phyloP scores from a whole-genome alignment of 2,797 vertebrate genomes.

The Hyperoplus lanceolatus region DNA sequence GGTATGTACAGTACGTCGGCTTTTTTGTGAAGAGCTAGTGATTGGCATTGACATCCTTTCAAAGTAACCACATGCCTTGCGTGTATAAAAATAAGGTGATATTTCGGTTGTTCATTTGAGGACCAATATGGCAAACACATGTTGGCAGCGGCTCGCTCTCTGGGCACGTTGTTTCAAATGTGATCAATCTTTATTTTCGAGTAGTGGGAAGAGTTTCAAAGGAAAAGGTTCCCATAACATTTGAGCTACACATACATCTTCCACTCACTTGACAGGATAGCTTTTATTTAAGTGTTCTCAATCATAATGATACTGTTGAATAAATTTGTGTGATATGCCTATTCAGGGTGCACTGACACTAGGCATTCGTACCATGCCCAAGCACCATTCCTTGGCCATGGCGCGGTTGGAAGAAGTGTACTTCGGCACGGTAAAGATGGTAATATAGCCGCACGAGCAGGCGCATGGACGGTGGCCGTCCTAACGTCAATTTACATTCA shows the following conservation, averaged over 20 bases:
- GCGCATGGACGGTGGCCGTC: no score
- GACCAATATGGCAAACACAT: slow-evolving; percentile 91
- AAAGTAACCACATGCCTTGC: slow-evolving; percentile 51
- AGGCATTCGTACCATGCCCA: background rate
- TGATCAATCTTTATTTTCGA: slow-evolving; percentile 85
- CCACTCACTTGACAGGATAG: slow-evolving; percentile 85
- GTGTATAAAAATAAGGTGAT: slow-evolving; percentile 68
- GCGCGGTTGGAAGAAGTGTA: no score
- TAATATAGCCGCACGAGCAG: no score
- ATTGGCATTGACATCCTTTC: slow-evolving; percentile 44
- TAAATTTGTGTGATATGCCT: slow-evolving; percentile 77
- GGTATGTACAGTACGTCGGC: slow-evolving; percentile 11
- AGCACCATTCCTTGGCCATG: no score
- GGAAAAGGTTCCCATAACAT: slow-evolving; percentile 88
- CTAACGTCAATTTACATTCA: no score
- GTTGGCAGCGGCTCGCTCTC: slow-evolving; percentile 86
- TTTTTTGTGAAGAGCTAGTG: slow-evolving; percentile 18
- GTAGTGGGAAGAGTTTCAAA: slow-evolving; percentile 91
- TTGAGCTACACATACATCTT: slow-evolving; percentile 88
- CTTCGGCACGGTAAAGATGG: no score
- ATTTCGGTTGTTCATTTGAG: slow-evolving; percentile 62
- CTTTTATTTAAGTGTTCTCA: slow-evolving; percentile 82
- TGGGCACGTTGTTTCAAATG: slow-evolving; percentile 84
- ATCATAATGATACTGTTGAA: slow-evolving; percentile 63
- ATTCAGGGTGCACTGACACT: slow-evolving; percentile 73